Evolutionary conservation across 64 coral and sea anemone genomes (phyloP), one percentile per base, ranked within the genome.

Genomic region (Dendrophyllia cribrosa): DNA sequence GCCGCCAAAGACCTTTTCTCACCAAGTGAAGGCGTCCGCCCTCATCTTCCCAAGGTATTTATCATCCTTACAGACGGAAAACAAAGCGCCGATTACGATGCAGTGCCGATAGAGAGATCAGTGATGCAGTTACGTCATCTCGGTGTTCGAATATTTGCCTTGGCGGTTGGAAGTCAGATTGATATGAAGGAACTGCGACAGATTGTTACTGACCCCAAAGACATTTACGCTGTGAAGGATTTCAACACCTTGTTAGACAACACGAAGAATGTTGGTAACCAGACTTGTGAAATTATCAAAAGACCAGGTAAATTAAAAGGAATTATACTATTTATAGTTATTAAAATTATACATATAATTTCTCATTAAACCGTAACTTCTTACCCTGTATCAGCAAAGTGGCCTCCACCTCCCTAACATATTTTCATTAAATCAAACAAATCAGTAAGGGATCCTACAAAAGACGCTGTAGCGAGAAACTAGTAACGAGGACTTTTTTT

Each of bases 91-190:
- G 89, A 88, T 25, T 88, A 43, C 24, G 88, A 91, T 56, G 88
- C 88, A 21, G 72, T 90, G 0, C 88, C 93, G 44, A 61, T 91
- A 14, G 93, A 91, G 49, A 90, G 63, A 46, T 79, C 93, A 4
- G 88, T 88, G 11, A 45, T 85, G 58, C 93, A 72, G 9, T 70
- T 95, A 43, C 70, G 74, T 0, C 58, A 70, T 25, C 71, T 73
- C 22, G 93, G 93, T 9, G 93, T 95, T 2, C 88, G 88, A 6
- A 78, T 95, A 21, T 13, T 95, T 22, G 88, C 81, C 0, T 73
- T 90, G 20, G 93, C 87, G 7, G 51, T 95, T 78, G 93, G 93
- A 11, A 68, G 49, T 26, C 22, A 86, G 12, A 51, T 95, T 3
- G 93, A 95, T 19, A 82, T 69, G 21, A 85, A 50, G 2, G 93